Percentiles rank a stretch among this genome's conserved stretches.
Evolutionary conservation across 2,113 vertebrate species (phyloP).

Genomic region (Chloropsis hardwickii): DNA sequence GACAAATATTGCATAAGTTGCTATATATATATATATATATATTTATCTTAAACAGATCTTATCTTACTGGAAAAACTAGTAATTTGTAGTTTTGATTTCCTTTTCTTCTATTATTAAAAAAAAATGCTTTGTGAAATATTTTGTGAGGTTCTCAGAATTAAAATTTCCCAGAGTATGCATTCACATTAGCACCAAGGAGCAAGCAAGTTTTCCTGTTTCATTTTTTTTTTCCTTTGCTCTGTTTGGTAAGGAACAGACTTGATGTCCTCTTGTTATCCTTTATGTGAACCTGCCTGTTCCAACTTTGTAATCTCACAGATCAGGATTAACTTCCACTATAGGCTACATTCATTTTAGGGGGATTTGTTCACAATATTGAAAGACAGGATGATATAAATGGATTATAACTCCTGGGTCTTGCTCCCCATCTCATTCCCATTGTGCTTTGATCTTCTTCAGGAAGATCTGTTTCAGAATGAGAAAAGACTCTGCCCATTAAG

Average conservation of each 20-base stretch:
- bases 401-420: slow-evolving; percentile 21
- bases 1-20: not conserved
- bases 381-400: not conserved
- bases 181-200: not conserved
- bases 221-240: not conserved
- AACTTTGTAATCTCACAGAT: not conserved
- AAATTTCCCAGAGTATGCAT: not conserved
- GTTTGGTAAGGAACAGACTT: not conserved
- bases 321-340: slow-evolving; percentile 13
- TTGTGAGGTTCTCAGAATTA: not conserved
- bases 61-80: not conserved
- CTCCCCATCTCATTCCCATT: not conserved
- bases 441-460: slow-evolving; percentile 31
- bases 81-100: not conserved
- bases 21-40: not conserved
- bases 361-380: slow-evolving; percentile 27
- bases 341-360: not conserved
- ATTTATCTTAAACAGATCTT: not conserved
- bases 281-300: not conserved
- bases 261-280: not conserved
- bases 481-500: slow-evolving; percentile 8
- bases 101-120: not conserved
- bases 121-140: accelerated
- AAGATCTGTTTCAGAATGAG: not conserved
- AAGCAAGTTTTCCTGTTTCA: not conserved